Base-by-base conservation (phyloP, 2,113 vertebrate species). In the Trogon surrucura region DNA sequence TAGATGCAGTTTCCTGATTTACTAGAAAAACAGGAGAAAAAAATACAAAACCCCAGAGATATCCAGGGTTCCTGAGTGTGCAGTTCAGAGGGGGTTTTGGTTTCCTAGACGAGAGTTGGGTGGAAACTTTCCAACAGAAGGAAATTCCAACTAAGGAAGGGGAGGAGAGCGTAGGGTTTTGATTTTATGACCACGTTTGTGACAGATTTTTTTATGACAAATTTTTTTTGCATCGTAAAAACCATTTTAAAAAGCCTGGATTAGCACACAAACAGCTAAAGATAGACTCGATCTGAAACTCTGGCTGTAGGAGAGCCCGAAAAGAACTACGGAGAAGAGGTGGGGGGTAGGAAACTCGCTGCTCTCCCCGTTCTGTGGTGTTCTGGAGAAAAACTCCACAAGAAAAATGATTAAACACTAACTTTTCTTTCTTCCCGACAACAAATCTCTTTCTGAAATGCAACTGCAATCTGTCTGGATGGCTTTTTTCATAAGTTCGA, bases 51-150 rank as follows among this genome's bases (percentile, higher is more conserved):
- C 30, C 65, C 29, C 75, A 50, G 69, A 92, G 65, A 16, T 16
- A 71, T 50, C 50, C 45, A 13, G 32, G 21, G 60, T 19, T 85
- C 82, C 79, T 21, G 56, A 74, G 36, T 53, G 21, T 47, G 64
- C 72, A 66, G 6, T 64, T 71, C 30, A 41, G 72, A 94, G 56
- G 12, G 8, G 45, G 1, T 78, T 80, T 78, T 45, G 21, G 23
- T 90, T 94, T 89, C 50, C 48, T 92, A 6, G 14, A 14, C 0
- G 2, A 88, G 50, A 87, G 45, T 54, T 92, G 2, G 2, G n/a
- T 89, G 96, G 90, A 86, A 94, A n/a, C 48, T 34, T 96, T 96
- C 92, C 92, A 94, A 30, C 51, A 67, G 82, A 84, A 95, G 93
- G 93, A 90, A 96, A 93, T 94, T 94, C 95, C 90, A 91, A 0